phyloP scores from a whole-genome alignment of 2,888 invertebrate species.

The Odontothrips loti region DNA sequence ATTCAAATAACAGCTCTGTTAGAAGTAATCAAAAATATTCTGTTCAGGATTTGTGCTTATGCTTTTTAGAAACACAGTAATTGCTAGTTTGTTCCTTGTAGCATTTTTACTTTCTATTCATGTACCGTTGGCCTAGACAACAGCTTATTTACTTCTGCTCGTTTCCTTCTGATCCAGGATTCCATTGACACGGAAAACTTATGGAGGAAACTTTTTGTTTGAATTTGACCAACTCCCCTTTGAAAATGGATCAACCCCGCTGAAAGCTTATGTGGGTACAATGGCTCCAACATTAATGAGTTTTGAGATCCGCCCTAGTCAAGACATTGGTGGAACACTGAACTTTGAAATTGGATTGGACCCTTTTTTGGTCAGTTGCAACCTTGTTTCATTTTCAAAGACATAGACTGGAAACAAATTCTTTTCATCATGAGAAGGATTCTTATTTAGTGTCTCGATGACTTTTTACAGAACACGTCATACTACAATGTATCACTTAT shows the following conservation, averaged over 20 bases:
- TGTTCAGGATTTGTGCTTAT: background rate
- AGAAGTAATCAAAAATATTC: background rate
- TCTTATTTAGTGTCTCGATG: background rate
- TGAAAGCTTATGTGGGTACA: conserved; percentile 63
- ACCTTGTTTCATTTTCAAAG: too few species aligned
- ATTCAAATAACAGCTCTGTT: conserved; percentile 26
- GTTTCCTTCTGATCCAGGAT: background rate
- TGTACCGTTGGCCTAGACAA: background rate
- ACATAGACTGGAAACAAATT: background rate
- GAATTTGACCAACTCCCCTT: conserved; percentile 65
- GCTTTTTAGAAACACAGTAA: too few species aligned
- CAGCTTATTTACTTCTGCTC: background rate
- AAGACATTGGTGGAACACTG: conserved; percentile 77
- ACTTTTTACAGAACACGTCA: conserved; percentile 29
- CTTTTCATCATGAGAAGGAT: background rate
- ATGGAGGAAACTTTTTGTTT: conserved; percentile 70
- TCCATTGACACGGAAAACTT: conserved; percentile 56
- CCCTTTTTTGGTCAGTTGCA: conserved; percentile 49
- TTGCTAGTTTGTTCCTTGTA: too few species aligned
- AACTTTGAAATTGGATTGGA: conserved; percentile 66
- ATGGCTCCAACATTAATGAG: conserved; percentile 60
- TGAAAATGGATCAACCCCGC: conserved; percentile 60
- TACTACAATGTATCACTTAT: conserved; percentile 5
- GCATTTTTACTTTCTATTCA: background rate
- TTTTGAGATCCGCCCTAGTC: conserved; percentile 64